phyloP scores from a whole-genome alignment of 2,888 invertebrate genomes.

The Lepetodrilus schrolli region DNA sequence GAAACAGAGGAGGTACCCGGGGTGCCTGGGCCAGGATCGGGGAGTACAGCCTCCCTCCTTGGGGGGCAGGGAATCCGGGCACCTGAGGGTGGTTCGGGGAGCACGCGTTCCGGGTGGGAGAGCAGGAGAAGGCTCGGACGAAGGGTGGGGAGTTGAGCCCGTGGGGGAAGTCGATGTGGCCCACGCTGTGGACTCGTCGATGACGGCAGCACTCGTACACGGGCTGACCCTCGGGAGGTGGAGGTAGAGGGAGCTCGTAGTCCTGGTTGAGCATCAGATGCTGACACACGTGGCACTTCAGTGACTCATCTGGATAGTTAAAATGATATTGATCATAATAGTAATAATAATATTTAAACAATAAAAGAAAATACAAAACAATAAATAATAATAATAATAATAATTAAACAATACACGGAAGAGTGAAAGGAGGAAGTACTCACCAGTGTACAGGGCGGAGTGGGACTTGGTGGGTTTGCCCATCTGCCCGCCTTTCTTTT shows the following conservation, averaged over 20 bases:
- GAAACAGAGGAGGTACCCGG: slow-evolving; percentile 10
- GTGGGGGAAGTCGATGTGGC: slow-evolving; percentile 59
- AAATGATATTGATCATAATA: no score
- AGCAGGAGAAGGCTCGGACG: slow-evolving; percentile 45
- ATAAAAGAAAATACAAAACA: no score
- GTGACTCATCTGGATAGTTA: slow-evolving; percentile 30
- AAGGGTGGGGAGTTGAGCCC: slow-evolving; percentile 53
- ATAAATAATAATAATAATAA: no score
- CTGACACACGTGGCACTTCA: slow-evolving; percentile 31
- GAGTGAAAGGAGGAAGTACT: neutral
- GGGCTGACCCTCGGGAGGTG: slow-evolving; percentile 36
- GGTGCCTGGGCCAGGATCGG: slow-evolving; percentile 32
- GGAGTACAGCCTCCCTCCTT: slow-evolving; percentile 32
- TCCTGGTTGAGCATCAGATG: slow-evolving; percentile 32
- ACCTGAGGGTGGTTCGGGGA: slow-evolving; percentile 1
- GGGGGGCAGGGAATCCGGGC: neutral
- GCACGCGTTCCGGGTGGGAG: slow-evolving; percentile 38
- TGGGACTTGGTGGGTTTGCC: slow-evolving; percentile 48
- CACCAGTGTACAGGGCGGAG: slow-evolving; percentile 52
- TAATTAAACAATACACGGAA: neutral
- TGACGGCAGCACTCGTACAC: slow-evolving; percentile 57
- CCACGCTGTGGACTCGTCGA: slow-evolving; percentile 67
- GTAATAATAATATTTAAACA: no score
- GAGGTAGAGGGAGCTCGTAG: slow-evolving; percentile 30
- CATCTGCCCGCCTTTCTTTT: slow-evolving; percentile 38